These are phyloP conservation scores for Psephotus haematonotus DNA, from an alignment of 2,113 vertebrate genomes.

Conservation along the genomic window DNA sequence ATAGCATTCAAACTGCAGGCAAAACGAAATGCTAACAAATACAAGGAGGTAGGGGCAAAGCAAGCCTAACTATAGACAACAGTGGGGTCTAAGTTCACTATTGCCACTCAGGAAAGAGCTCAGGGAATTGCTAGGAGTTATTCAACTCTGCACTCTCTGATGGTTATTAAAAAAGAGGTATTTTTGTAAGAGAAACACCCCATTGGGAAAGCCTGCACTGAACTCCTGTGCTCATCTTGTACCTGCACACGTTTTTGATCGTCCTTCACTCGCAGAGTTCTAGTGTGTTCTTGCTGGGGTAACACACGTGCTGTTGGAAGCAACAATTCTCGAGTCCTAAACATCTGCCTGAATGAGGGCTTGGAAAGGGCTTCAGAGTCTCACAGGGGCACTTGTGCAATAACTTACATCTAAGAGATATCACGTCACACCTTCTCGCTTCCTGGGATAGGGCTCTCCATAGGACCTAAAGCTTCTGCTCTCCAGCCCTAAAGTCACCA, in stretches of 20 bases:
- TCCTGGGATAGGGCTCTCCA: neutral
- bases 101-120: neutral
- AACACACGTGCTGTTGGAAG: neutral
- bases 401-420: no score
- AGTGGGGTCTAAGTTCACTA: neutral
- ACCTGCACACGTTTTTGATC: neutral
- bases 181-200: neutral
- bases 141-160: neutral
- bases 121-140: neutral
- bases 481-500: neutral
- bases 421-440: neutral
- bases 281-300: neutral
- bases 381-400: neutral
- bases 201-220: neutral
- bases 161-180: neutral
- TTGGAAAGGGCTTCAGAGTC: neutral
- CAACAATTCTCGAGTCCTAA: neutral
- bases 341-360: neutral
- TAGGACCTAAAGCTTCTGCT: neutral
- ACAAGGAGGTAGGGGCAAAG: neutral
- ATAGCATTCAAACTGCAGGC: neutral
- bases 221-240: no score
- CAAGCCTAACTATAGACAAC: rapidly evolving
- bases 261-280: neutral
- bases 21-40: neutral